These are phyloP conservation scores for Passerina amoena DNA, from an alignment of 2,113 vertebrate genomes.

Conservation along the genomic window DNA sequence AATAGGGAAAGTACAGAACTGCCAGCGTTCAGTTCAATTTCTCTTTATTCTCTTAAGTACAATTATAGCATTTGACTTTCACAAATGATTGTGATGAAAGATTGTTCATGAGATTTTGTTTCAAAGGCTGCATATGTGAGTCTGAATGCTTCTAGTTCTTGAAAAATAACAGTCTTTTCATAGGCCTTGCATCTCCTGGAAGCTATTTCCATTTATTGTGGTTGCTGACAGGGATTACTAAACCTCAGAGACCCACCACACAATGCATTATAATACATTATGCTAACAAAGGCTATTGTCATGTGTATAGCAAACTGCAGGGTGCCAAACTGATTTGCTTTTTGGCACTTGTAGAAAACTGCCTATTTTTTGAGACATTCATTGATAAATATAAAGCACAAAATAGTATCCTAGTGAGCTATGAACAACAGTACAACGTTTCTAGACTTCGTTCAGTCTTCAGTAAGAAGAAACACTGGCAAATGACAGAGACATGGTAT, in stretches of 20 bases:
- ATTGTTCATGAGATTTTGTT: not conserved
- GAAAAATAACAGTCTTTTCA: constrained; percentile 1
- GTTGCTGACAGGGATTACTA: constrained; percentile 21
- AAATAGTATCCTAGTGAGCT: not conserved
- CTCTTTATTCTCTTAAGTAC: not conserved
- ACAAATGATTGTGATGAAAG: not conserved
- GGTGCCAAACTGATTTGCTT: not conserved
- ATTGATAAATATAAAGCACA: not conserved
- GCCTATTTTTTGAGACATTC: not conserved
- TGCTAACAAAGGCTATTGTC: not conserved
- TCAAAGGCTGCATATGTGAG: not conserved
- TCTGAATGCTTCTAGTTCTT: not conserved
- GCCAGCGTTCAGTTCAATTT: not conserved
- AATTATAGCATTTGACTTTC: not conserved
- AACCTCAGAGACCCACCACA: not conserved
- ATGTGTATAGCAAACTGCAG: not conserved
- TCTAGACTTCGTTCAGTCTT: not conserved
- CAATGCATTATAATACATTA: not conserved
- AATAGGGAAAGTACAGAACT: not conserved
- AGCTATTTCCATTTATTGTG: constrained; percentile 15
- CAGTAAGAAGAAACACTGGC: not conserved
- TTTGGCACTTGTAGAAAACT: not conserved
- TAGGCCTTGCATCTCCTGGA: not conserved
- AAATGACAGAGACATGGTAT: not conserved
- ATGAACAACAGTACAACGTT: not conserved